Evolutionary conservation across 2,797 vertebrate genomes (phyloP), one percentile per base, ranked within the genome.

Genomic region (Bovichtus variegatus): DNA sequence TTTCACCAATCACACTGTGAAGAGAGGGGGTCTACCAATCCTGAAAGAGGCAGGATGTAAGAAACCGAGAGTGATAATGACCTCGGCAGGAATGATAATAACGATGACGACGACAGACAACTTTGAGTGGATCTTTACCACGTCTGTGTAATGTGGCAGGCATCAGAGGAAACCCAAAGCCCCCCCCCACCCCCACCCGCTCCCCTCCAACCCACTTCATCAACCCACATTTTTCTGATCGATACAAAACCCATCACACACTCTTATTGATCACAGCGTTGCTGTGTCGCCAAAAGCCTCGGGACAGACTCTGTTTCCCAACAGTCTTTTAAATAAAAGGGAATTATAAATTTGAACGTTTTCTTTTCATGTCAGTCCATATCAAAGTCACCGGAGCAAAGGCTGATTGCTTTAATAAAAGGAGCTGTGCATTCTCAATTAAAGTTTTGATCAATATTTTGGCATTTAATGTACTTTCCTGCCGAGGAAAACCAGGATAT

Each of bases 181-280:
- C 31, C 41, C 34, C 60, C 27, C 29, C 50, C 41, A 3, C 11
- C 11, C 1, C 9, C 9, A 10, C 31, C 9, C 7, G 40, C 3
- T 57, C 62, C 68, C 65, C 76, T 63, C 76, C 84, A 89, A 72
- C 86, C 89, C 84, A 89, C 89, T 93, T 92, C 90, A 94, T 94
- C 93, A 94, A 92, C 92, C 93, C 90, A 91, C 93, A 91, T 93
- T 92, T 91, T 92, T 83, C 88, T 87, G 85, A 94, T 94, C 93
- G 84, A 94, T 94, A 89, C 86, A 87, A 93, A 94, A 93, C 88
- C 93, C 93, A 93, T 94, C 92, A 92, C 91, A 89, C 74, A 31
- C 91, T 89, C 80, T 82, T 93, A 94, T 92, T 93, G 92, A 93
- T 94, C 89, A 90, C 77, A 72, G 89, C 63, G 59, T 80, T 84